Conservation (phyloP, 2,797 vertebrate species). For the Borostomias antarcticus region DNA sequence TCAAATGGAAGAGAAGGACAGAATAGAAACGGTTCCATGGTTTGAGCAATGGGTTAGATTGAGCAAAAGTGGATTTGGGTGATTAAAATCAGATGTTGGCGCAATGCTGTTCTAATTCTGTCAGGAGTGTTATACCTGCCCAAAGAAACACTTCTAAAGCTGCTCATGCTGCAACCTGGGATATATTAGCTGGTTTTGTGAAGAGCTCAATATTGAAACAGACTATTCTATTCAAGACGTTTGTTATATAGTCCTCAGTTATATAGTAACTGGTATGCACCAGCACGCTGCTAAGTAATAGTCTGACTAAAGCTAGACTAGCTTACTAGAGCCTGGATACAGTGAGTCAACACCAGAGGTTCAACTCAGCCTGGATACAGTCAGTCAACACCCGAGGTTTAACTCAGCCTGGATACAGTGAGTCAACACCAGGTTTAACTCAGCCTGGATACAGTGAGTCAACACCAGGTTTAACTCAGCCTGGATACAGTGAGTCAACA, state of each 20-base stretch:
- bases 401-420: no score
- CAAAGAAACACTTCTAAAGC: constrained; percentile 17
- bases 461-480: no score
- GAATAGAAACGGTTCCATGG: constrained; percentile 26
- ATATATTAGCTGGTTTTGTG: constrained; percentile 1
- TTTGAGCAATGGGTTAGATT: constrained; percentile 23
- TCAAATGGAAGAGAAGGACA: constrained; percentile 15
- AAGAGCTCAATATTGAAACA: background rate
- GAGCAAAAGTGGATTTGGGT: constrained; percentile 29
- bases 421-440: no score
- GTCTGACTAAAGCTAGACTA: no score
- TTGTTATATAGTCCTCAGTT: no score
- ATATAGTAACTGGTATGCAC: background rate
- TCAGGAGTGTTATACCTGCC: constrained; percentile 6
- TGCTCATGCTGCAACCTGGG: background rate
- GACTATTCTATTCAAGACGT: background rate
- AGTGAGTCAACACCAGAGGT: no score
- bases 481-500: no score
- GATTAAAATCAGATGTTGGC: constrained; percentile 19
- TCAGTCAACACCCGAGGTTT: no score
- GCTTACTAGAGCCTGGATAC: no score
- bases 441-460: no score
- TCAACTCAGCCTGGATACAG: no score
- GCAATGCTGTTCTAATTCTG: constrained; percentile 14
- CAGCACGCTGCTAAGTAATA: no score